Evolutionary conservation across 1,140 invertebrate species (phyloP).

Genomic region (Drosophila sucinea): DNA sequence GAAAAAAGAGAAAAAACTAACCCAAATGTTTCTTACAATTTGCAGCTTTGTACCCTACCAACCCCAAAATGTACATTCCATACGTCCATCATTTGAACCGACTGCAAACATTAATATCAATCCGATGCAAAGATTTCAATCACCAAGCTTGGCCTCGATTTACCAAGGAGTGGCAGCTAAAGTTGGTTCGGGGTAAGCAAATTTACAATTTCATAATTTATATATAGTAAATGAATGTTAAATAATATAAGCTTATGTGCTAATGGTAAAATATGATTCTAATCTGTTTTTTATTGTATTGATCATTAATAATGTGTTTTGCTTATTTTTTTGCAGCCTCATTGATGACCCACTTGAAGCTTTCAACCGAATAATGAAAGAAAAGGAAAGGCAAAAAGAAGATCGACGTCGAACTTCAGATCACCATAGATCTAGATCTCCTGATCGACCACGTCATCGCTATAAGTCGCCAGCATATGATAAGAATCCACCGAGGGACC

Average conservation of each 20-base stretch:
- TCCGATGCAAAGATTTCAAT: slow-evolving; percentile 65
- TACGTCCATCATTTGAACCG: slow-evolving; percentile 56
- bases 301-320: neutral
- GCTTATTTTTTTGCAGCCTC: slow-evolving; percentile 83
- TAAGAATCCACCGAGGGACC: slow-evolving; percentile 49
- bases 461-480: slow-evolving; percentile 63
- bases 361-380: slow-evolving; percentile 92
- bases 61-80: slow-evolving; percentile 64
- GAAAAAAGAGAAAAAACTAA: no score
- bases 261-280: neutral
- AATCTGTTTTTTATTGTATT: neutral
- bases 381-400: slow-evolving; percentile 90
- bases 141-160: slow-evolving; percentile 73
- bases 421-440: slow-evolving; percentile 69
- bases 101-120: slow-evolving; percentile 63
- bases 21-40: slow-evolving; percentile 9
- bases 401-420: slow-evolving; percentile 84
- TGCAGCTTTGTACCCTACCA: slow-evolving; percentile 62
- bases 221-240: neutral
- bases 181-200: slow-evolving; percentile 75
- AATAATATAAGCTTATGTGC: no score
- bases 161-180: slow-evolving; percentile 80
- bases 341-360: slow-evolving; percentile 92
- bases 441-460: slow-evolving; percentile 62
- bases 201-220: slow-evolving; percentile 1